Evolutionary conservation across 2,888 invertebrate species (phyloP).

Genomic region (Drosophila longiperda): DNA sequence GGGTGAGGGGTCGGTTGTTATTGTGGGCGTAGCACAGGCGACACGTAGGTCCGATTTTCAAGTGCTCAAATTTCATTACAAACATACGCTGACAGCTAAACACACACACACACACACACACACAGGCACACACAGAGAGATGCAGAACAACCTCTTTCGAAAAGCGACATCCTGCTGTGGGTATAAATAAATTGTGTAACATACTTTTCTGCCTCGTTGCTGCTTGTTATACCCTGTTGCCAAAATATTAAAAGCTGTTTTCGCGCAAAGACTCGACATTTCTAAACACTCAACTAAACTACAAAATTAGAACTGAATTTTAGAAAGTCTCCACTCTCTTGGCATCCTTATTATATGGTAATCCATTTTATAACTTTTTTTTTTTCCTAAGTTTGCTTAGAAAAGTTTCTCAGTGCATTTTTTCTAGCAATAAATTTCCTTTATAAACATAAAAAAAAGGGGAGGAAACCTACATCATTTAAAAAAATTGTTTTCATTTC

Average conservation of each 20-base stretch:
- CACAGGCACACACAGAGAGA: not conserved
- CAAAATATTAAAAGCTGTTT: not conserved
- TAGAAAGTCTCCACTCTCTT: not conserved
- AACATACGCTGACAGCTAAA: conserved; percentile 32
- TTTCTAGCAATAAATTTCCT: not conserved
- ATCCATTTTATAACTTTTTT: too few species aligned
- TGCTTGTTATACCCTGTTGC: not conserved
- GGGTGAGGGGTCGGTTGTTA: not conserved
- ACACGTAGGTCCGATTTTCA: conserved; percentile 55
- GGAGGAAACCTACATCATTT: not conserved
- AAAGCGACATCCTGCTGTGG: conserved; percentile 64
- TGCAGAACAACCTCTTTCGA: conserved; percentile 50
- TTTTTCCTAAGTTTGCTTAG: not conserved
- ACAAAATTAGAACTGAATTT: not conserved
- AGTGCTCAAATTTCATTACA: conserved; percentile 56
- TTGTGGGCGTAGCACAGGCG: conserved; percentile 26
- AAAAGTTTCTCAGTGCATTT: not conserved
- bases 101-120: conserved; percentile 11
- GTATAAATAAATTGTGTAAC: conserved; percentile 72
- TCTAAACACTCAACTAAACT: not conserved
- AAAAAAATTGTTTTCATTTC: not conserved
- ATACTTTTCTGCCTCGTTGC: conserved; percentile 56
- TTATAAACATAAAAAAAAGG: not conserved
- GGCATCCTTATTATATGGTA: too few species aligned
- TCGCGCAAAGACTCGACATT: too few species aligned